phyloP scores from a whole-genome alignment of 1,140 invertebrate genomes.

The Akabosia matsudoensis region DNA sequence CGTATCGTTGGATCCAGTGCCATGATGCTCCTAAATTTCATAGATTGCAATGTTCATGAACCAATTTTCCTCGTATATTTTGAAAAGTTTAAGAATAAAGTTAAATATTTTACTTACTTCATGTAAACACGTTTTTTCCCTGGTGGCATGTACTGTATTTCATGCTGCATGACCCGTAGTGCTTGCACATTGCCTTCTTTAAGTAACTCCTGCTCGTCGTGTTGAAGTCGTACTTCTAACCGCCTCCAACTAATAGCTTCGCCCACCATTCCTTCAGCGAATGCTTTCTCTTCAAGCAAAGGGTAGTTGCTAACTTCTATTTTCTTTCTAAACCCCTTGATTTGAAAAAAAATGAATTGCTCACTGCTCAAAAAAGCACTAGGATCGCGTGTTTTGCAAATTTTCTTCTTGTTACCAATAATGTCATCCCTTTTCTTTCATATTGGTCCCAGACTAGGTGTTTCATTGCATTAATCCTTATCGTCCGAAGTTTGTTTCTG shows the following conservation, averaged over 20 bases:
- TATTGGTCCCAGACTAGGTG: conserved; percentile 34
- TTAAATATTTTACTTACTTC: not conserved
- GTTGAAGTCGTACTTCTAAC: not conserved
- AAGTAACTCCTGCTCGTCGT: not conserved
- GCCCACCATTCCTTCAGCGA: not conserved
- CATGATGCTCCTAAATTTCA: conserved; percentile 21
- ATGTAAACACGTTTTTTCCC: not conserved
- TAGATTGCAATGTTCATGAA: not conserved
- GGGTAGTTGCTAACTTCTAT: conserved; percentile 40
- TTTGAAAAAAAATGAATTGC: no score
- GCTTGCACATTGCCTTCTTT: not conserved
- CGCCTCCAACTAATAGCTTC: conserved; percentile 2
- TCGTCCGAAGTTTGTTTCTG: not conserved
- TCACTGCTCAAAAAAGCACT: no score
- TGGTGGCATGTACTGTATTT: not conserved
- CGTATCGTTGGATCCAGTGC: not conserved
- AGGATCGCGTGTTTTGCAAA: not conserved
- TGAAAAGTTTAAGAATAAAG: not conserved
- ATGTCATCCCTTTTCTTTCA: conserved; percentile 29
- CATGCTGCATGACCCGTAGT: not conserved
- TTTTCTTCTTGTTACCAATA: conserved; percentile 24
- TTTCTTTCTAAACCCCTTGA: conserved; percentile 34
- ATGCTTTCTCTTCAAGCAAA: not conserved
- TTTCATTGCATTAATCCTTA: conserved; percentile 32
- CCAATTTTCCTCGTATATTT: not conserved